Percentiles rank a stretch among this genome's conserved stretches.
Conservation (phyloP, 2,888 invertebrate species). For the Phyllotreta cruciferae region DNA sequence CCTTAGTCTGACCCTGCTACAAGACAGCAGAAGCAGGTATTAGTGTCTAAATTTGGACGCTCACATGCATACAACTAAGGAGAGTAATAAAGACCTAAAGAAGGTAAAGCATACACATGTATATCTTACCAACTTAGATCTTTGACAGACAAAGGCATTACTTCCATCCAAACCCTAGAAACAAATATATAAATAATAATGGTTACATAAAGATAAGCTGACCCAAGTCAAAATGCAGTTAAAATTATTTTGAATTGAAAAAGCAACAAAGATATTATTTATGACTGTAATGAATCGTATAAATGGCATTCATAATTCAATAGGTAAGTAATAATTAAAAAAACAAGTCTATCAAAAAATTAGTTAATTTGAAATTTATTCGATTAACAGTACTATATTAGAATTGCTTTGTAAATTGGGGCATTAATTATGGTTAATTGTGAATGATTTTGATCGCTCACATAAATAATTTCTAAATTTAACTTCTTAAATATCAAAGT, state of each 20-base stretch:
- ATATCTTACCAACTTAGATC: conserved; percentile 63
- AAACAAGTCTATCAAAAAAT: conserved; percentile 4
- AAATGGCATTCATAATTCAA: no score
- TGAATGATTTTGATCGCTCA: not conserved
- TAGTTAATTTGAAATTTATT: not conserved
- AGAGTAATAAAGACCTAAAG: conserved; percentile 37
- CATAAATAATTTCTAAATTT: conserved; percentile 8
- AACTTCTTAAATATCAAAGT: conserved; percentile 1
- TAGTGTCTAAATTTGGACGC: conserved; percentile 1
- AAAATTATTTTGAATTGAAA: conserved; percentile 1
- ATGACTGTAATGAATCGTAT: not conserved
- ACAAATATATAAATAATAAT: conserved; percentile 46
- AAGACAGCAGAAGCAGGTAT: conserved; percentile 3
- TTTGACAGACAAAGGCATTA: conserved; percentile 62
- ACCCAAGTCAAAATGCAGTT: conserved; percentile 6
- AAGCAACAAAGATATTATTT: not conserved
- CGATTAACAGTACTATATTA: no score
- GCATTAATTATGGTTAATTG: no score
- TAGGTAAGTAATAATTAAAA: not conserved
- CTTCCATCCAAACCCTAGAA: conserved; percentile 63
- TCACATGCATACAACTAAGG: conserved; percentile 9
- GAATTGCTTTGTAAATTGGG: no score
- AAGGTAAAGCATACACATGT: conserved; percentile 56
- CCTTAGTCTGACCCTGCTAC: no score
- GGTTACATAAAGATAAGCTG: conserved; percentile 13